Evolutionary conservation across 2,797 vertebrate species (phyloP), one percentile per base, ranked within the genome.

Genomic region (Spea hammondii): DNA sequence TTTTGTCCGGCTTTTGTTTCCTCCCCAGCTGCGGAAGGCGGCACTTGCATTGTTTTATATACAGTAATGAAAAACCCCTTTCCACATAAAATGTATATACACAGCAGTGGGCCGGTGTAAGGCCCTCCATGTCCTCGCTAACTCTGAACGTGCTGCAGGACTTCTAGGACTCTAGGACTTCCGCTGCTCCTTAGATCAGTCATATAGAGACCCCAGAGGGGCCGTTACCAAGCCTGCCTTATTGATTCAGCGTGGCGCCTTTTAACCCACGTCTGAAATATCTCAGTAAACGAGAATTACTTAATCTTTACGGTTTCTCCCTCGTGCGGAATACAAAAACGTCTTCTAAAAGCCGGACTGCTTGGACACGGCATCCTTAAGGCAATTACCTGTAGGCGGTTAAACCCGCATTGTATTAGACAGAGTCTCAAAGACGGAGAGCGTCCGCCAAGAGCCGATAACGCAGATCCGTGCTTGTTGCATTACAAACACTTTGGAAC

Each of bases 261-360:
- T 67, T 79, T 74, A 74, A 74, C 71, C 64, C 78, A 72, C 78
- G 48, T 73, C 70, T 68, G 68, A 73, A 11, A 70, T n/a, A 45
- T 68, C 47, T 46, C 11, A 79, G 64, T 66, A 79, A 79, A 79
- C 12, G 70, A 32, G 64, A 78, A 78, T 72, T 49, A 50, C 55
- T 62, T 65, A 45, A 53, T 72, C 51, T 59, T 4, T 45, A 57
- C 14, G 50, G 12, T 45, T 32, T 57, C 4, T 72, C 70, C 54
- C 70, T 10, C 6, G 64, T 48, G 64, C 14, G 49, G 53, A 11
- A 9, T 13, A n/a, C 60, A 53, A n/a, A 11, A 9, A 47, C n/a
- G 17, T n/a, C 44, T 54, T 65, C 11, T 65, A 45, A 60, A 66
- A 49, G 47, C 14, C 17, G 7, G 13, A 1, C 9, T 55, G 5